A percentile compares a stretch with the other conserved stretches of the same genome.
Evolutionary conservation across 92 coral and sea anemone species (phyloP).

Genomic region (Epizoanthus ramosus): DNA sequence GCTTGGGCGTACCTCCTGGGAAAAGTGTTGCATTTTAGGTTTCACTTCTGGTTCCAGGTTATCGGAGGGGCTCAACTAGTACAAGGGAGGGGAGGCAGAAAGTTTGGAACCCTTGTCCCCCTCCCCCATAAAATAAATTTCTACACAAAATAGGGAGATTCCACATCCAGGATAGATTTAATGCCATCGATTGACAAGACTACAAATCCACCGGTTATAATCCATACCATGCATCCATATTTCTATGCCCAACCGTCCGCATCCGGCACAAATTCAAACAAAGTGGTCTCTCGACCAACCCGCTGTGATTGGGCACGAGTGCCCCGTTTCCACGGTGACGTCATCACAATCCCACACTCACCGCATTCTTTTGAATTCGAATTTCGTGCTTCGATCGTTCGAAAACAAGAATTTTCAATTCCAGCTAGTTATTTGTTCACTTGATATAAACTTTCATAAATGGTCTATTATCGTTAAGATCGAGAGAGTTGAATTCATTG

Average conservation of each 20-base stretch:
- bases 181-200: too few relatives aligned
- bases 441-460: neutral
- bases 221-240: too few relatives aligned
- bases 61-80: too few relatives aligned
- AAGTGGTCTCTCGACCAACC: slow-evolving; percentile 34
- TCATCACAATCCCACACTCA: slow-evolving; percentile 46
- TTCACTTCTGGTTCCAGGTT: too few relatives aligned
- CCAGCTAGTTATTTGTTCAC: neutral
- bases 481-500: neutral
- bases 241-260: neutral
- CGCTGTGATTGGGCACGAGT: slow-evolving; percentile 49
- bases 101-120: too few relatives aligned
- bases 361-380: slow-evolving; percentile 48
- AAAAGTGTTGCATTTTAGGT: too few relatives aligned
- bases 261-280: neutral
- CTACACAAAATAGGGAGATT: too few relatives aligned
- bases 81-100: too few relatives aligned
- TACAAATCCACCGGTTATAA: too few relatives aligned
- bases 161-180: too few relatives aligned
- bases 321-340: slow-evolving; percentile 69
- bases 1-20: too few relatives aligned
- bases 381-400: slow-evolving; percentile 39
- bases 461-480: neutral
- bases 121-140: too few relatives aligned
- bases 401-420: slow-evolving; percentile 9